Evolutionary conservation across 2,888 invertebrate genomes (phyloP), one percentile per base, ranked within the genome.

Genomic region (Aleiodes alternator): DNA sequence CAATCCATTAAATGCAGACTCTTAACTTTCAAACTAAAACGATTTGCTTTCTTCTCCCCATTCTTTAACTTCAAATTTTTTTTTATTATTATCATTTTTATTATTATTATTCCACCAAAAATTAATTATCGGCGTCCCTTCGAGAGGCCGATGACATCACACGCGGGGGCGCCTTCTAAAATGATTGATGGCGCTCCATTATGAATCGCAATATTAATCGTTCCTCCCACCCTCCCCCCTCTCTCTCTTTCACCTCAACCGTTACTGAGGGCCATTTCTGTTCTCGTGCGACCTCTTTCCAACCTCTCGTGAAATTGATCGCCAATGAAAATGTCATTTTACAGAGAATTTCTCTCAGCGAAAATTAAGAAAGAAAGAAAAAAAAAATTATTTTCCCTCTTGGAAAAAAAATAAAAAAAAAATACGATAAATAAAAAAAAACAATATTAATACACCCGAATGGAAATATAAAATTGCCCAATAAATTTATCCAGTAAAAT

Each of bases 191-290:
- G 84, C 81, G 81, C 80, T 83, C 84, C 83, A 86, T 86, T 87
- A 86, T 85, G 83, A 87, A 85, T 85, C 83, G 83, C 81, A 80
- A 86, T 86, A 87, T 87, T 86, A 87, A 87, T 87, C 84, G 86
- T 82, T 72, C 48, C 14, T n/a, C 57, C 57, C 23, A 3, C 34
- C 34, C 59, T 34, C 43, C 16, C 23, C 31, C 59, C 7, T 4
- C 57, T 43, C 48, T 48, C 64, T 38, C 61, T 38, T 23, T 9
- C 61, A 34, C 34, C 34, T 34, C 34, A 23, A 34, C 34, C 6
- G 34, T 34, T 61, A 50, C 69, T 43, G 72, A 56, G 72, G 50
- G 34, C 51, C 68, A 64, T 34, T 51, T 68, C 66, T 43, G 72
- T 23, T 51, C 57, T 43, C 16, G 23, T n/a, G 34, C 8, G 68